Percentiles rank a stretch among this genome's conserved stretches.
Conservation (phyloP, 2,113 vertebrate species). For the Lepus americanus region DNA sequence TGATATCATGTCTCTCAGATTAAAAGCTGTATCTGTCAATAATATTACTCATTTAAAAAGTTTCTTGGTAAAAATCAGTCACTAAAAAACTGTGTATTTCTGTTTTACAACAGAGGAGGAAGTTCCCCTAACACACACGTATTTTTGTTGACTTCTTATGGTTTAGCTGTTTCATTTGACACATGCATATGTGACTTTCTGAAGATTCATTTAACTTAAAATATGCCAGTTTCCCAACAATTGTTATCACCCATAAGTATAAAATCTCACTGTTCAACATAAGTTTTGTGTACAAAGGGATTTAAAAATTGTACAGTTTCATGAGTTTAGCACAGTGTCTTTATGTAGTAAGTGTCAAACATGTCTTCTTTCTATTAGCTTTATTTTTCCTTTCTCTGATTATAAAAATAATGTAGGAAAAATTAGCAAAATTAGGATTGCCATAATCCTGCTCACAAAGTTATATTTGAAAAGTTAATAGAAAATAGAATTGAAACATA, state of each 20-base stretch:
- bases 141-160: slow-evolving; percentile 70
- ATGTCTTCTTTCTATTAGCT: slow-evolving; percentile 33
- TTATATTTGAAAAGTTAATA: not conserved
- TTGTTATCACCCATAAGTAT: slow-evolving; percentile 69
- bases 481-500: no score
- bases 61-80: slow-evolving; percentile 60
- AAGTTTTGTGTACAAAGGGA: slow-evolving; percentile 56
- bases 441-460: slow-evolving; percentile 29
- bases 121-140: slow-evolving; percentile 18
- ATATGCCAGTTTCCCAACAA: slow-evolving; percentile 72
- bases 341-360: slow-evolving; percentile 53
- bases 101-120: slow-evolving; percentile 45
- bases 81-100: slow-evolving; percentile 37
- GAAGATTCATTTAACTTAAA: slow-evolving; percentile 65
- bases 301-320: slow-evolving; percentile 68
- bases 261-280: slow-evolving; percentile 67
- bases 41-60: slow-evolving; percentile 62
- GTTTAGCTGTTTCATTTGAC: slow-evolving; percentile 72
- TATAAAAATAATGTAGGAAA: slow-evolving; percentile 67
- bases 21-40: slow-evolving; percentile 49
- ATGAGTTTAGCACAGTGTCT: slow-evolving; percentile 14
- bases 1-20: slow-evolving; percentile 36
- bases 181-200: slow-evolving; percentile 66
- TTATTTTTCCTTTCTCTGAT: slow-evolving; percentile 33
- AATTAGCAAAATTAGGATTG: slow-evolving; percentile 10